A percentile compares a stretch with the other conserved stretches of the same genome.
phyloP scores from a whole-genome alignment of 2,797 vertebrate species.

The Leptatherina wallacei region DNA sequence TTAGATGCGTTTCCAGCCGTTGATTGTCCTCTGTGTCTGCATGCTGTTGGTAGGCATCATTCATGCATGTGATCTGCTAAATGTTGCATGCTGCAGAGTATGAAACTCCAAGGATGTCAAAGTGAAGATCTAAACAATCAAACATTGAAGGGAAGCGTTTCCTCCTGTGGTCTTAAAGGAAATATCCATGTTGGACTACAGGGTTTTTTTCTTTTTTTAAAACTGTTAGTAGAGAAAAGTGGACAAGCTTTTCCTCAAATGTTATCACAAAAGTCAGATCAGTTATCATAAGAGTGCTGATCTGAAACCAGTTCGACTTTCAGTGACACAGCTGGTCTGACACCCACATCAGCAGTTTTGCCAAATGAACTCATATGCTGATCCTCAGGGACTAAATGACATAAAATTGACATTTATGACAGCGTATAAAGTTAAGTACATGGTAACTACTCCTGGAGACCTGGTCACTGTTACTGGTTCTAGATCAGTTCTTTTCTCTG shows the following conservation, averaged over 20 bases:
- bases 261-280: background rate
- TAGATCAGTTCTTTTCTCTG: conserved; percentile 23
- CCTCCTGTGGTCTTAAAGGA: background rate
- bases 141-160: conserved; percentile 2
- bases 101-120: conserved; percentile 33
- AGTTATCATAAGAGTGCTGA: background rate
- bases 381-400: conserved; percentile 2
- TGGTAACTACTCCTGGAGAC: conserved; percentile 16
- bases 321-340: background rate
- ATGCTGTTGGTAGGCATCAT: conserved; percentile 65
- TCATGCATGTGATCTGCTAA: conserved; percentile 67
- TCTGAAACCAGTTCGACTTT: background rate
- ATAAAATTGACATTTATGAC: conserved; percentile 7
- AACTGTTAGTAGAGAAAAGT: background rate
- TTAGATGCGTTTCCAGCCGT: conserved; percentile 60
- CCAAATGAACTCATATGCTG: conserved; percentile 18
- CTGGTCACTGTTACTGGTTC: conserved; percentile 9
- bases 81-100: conserved; percentile 75
- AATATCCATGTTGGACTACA: background rate
- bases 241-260: conserved; percentile 5
- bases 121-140: conserved; percentile 9
- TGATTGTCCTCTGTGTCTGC: conserved; percentile 61
- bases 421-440: conserved; percentile 15
- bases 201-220: background rate
- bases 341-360: conserved; percentile 6